These are phyloP conservation scores for Pseudopipra pipra DNA, from an alignment of 2,113 vertebrate genomes.

Conservation along the genomic window DNA sequence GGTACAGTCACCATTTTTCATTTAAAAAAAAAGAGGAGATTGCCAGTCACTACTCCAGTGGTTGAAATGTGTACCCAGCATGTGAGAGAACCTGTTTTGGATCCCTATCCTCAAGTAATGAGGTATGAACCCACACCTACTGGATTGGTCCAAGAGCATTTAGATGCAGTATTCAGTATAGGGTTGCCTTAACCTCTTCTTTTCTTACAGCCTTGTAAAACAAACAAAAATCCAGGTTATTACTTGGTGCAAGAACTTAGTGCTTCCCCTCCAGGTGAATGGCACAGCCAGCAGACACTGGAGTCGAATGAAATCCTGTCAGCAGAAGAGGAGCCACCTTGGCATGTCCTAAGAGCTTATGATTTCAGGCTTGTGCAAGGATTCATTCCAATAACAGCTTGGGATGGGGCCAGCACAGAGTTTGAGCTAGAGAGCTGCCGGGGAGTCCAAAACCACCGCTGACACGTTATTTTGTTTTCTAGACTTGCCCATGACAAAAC, in stretches of 20 bases:
- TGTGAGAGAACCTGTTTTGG: neutral
- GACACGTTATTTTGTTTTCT: neutral
- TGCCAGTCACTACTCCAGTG: neutral
- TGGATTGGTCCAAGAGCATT: neutral
- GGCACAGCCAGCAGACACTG: neutral
- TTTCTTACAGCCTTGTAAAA: neutral
- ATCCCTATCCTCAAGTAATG: neutral
- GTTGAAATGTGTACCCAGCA: neutral
- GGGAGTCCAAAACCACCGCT: neutral
- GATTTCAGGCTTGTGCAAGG: neutral
- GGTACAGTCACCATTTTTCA: neutral
- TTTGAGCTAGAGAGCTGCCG: neutral
- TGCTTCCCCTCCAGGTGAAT: accelerated
- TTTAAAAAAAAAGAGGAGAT: neutral
- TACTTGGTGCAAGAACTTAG: neutral
- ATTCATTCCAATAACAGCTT: neutral
- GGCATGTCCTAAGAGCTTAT: neutral
- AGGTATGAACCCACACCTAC: neutral
- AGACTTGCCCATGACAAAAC: neutral
- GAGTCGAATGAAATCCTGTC: neutral
- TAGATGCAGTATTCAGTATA: neutral
- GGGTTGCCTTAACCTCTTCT: neutral
- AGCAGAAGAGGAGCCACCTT: neutral
- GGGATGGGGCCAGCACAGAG: neutral
- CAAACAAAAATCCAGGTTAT: neutral